These are phyloP conservation scores for Drosophila nannoptera DNA, from an alignment of 1,140 invertebrate genomes.

Conservation along the genomic window DNA sequence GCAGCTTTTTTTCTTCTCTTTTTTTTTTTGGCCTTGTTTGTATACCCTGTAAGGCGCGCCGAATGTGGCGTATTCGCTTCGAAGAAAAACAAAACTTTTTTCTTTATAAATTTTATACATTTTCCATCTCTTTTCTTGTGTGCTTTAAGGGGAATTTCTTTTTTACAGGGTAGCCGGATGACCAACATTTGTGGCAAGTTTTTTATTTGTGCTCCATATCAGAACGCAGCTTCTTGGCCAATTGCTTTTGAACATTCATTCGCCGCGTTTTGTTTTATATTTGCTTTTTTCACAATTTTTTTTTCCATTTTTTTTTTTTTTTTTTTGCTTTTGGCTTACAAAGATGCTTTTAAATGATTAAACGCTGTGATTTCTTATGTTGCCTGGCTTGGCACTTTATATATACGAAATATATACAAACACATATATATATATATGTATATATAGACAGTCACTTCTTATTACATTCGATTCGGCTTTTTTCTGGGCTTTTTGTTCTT, in stretches of 20 bases:
- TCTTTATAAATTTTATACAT: too few relatives aligned
- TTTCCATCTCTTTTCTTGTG: too few relatives aligned
- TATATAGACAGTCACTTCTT: neutral
- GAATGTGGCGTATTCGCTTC: too few relatives aligned
- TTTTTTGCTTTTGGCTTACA: conserved; percentile 43
- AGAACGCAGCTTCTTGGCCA: conserved; percentile 28
- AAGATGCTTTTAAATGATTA: conserved; percentile 76
- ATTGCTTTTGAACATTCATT: conserved; percentile 32
- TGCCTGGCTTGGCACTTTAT: conserved; percentile 45
- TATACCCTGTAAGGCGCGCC: neutral
- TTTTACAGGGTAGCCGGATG: neutral
- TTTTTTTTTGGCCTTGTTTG: neutral
- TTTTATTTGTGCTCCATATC: conserved; percentile 28
- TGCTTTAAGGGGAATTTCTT: too few relatives aligned
- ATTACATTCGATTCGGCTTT: conserved; percentile 28
- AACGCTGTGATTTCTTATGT: conserved; percentile 62
- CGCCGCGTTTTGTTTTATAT: conserved; percentile 50
- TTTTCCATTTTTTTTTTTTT: conserved; percentile 13
- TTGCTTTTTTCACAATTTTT: conserved; percentile 29
- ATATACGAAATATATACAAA: conserved; percentile 1
- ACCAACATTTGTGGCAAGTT: neutral
- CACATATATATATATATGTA: conserved; percentile 7
- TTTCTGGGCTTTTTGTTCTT: conserved; percentile 11
- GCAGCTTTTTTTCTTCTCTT: neutral
- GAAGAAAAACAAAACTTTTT: too few relatives aligned